A percentile compares a stretch with the other conserved stretches of the same genome.
These are phyloP conservation scores for Phaethon lepturus DNA, from an alignment of 2,113 vertebrate genomes.

Conservation along the genomic window DNA sequence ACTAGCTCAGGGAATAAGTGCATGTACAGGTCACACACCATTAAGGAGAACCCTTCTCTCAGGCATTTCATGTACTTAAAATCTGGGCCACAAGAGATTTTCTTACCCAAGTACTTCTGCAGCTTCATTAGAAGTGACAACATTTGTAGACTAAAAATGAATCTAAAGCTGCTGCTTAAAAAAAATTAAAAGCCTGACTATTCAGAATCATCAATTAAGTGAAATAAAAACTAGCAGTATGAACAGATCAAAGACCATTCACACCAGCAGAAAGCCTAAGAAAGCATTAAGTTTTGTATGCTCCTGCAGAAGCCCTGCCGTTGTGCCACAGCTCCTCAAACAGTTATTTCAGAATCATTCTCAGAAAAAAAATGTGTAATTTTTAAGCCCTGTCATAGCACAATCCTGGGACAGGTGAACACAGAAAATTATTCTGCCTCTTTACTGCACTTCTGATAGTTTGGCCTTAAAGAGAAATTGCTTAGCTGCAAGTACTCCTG, in stretches of 20 bases:
- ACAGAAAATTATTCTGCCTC: neutral
- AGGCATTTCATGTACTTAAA: neutral
- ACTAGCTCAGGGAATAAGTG: slow-evolving; percentile 24
- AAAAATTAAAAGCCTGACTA: neutral
- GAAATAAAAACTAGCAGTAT: neutral
- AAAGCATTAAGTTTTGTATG: neutral
- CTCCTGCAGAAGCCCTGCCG: fast-evolving
- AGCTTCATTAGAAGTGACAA: slow-evolving; percentile 24
- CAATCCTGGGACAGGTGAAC: neutral
- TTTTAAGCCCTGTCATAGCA: neutral
- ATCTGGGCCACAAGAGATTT: neutral
- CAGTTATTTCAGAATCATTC: neutral
- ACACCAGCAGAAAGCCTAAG: neutral
- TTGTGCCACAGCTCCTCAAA: neutral
- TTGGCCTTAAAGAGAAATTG: neutral
- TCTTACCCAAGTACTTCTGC: slow-evolving; percentile 7
- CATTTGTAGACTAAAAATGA: neutral
- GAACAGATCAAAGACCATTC: neutral
- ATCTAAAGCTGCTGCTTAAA: neutral
- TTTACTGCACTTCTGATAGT: no score
- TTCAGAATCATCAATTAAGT: neutral
- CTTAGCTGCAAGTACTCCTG: neutral
- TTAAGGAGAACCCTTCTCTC: slow-evolving; percentile 29
- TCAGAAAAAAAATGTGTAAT: neutral
- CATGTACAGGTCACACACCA: slow-evolving; percentile 37